A percentile compares a stretch with the other conserved stretches of the same genome.
Conservation (phyloP, 2,113 vertebrate species). For the Xyliphius kryptos region DNA sequence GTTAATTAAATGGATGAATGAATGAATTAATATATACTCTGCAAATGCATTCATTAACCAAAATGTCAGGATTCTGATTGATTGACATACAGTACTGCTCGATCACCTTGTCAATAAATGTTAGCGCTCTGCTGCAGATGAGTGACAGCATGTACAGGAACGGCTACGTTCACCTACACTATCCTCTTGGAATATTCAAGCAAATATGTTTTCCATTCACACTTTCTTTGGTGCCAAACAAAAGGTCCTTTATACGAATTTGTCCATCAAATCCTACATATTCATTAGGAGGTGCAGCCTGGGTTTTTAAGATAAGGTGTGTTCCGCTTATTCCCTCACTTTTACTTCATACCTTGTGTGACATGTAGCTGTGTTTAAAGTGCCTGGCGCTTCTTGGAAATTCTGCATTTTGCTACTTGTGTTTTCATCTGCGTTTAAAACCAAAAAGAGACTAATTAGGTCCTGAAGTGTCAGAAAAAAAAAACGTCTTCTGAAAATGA, state of each 20-base stretch:
- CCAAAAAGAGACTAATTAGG: constrained; percentile 39
- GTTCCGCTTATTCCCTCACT: constrained; percentile 4
- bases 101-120: neutral
- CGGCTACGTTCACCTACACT: too few species aligned
- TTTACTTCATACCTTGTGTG: constrained; percentile 33
- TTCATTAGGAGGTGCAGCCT: constrained; percentile 32
- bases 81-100: too few species aligned
- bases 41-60: too few species aligned
- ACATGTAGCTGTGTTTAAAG: constrained; percentile 35
- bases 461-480: constrained; percentile 28
- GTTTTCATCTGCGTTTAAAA: constrained; percentile 37
- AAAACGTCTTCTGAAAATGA: constrained; percentile 8
- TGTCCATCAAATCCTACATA: constrained; percentile 18
- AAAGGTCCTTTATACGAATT: constrained; percentile 20
- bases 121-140: neutral
- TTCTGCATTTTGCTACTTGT: constrained; percentile 25
- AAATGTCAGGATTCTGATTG: too few species aligned
- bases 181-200: too few species aligned
- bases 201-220: too few species aligned
- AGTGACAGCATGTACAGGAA: neutral
- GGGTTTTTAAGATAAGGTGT: constrained; percentile 34
- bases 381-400: constrained; percentile 10
- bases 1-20: too few species aligned
- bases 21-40: neutral
- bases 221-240: constrained; percentile 5